Evolutionary conservation across 2,888 invertebrate species (phyloP), one percentile per base, ranked within the genome.

Genomic region (Dendrolimus pini): DNA sequence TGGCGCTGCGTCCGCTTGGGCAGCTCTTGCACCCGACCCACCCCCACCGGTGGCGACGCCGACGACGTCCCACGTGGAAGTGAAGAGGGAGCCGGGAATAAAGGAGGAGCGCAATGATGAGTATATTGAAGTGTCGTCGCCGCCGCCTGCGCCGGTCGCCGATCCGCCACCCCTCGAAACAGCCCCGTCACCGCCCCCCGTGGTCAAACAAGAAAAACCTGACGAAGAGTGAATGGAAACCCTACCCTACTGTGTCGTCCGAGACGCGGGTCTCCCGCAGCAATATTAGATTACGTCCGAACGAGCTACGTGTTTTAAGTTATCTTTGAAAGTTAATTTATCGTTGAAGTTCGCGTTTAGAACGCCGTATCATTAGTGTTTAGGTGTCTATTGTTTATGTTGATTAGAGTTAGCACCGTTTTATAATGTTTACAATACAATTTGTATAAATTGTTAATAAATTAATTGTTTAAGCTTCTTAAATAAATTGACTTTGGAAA

Each of bases 211-310:
- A 65, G 90, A 90, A 69, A 84, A 84, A 62, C 80, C 78, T 53
- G 89, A 87, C 60, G 88, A 85, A 69, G 85, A 88, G 67, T 83
- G 72, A 81, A 66, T 59, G 64, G 63, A 56, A 62, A 58, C 61
- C 60, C 56, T 8, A 18, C 41, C 41, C 60, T 59, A 81, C 73
- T 63, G 68, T 82, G 75, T 85, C 89, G 89, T 89, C 89, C 89
- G 75, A 66, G 64, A 82, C 68, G 86, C 81, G 85, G 82, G 75
- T 67, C 63, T 58, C 58, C 89, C 89, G 86, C 82, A 80, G 89
- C 89, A 90, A 90, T 90, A 90, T 81, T 89, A 88, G 88, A 86
- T 85, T 85, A 89, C 89, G 89, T 90, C 89, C 89, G 80, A 75
- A 74, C 70, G 74, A 75, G 72, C 67, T 80, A 80, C 74, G 71